Base-by-base conservation (phyloP, 2,797 vertebrate species). In the Galago senegalensis region DNA sequence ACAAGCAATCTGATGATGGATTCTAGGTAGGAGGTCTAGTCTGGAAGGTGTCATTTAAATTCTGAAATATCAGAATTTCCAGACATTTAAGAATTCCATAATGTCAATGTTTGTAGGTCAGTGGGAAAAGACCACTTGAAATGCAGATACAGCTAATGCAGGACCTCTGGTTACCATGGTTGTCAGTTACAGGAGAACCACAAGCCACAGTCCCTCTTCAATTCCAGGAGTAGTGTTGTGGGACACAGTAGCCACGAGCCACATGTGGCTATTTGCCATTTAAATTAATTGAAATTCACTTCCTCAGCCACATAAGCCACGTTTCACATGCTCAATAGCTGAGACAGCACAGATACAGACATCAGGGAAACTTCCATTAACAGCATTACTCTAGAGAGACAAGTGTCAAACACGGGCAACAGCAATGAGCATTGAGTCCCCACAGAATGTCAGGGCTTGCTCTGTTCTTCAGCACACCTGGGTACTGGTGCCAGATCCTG, bases 31-130 rank as follows among this genome's bases (percentile, higher is more conserved):
- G 49, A 91, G 81, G 61, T 69, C 6, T 53, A 46, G 7, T 61
- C 56, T 91, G 37, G 31, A 37, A 84, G 65, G 37, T 89, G 5
- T n/a, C 60, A 53, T 75, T 73, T 75, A 93, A 93, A 86, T 82
- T 86, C 61, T 89, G n/a, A 87, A 88, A 67, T 90, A 46, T 25
- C n/a, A 61, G 65, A 76, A 61, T 85, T 91, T 90, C 23, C 25
- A 84, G 65, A 82, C n/a, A 25, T 72, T 89, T 65, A n/a, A 93
- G 77, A 81, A 56, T 84, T 84, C 27, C 14, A 76, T 5, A 7
- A 17, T 63, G 29, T 91, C 84, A 53, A 0, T 61, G 29, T 91
- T 77, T 70, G 20, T 84, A 72, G 34, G 12, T 69, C 31, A 27
- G 34, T 76, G 67, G 37, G 27, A 93, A 60, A 27, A 80, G 37